Conservation (phyloP, 2,797 vertebrate species). For the Oreochromis mossambicus region DNA sequence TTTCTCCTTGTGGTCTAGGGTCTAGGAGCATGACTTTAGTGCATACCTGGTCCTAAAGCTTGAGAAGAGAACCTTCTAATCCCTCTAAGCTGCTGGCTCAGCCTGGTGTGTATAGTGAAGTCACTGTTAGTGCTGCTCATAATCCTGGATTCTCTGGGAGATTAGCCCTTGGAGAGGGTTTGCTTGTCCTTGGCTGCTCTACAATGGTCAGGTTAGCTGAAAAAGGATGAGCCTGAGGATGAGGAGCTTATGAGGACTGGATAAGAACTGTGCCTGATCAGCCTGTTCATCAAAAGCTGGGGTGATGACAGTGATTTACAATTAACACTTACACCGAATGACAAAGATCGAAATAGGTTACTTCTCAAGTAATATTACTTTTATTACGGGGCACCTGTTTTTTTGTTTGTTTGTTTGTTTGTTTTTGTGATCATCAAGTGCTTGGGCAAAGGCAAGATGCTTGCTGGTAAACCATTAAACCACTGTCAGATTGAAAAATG, state of each 20-base stretch:
- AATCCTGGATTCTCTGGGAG: conserved; percentile 58
- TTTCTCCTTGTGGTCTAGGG: neutral
- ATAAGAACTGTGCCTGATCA: conserved; percentile 11
- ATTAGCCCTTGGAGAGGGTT: conserved; percentile 38
- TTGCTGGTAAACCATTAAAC: neutral
- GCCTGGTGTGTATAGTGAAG: conserved; percentile 42
- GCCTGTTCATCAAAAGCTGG: conserved; percentile 19
- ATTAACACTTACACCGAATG: neutral
- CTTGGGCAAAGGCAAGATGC: neutral
- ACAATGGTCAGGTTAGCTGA: conserved; percentile 44
- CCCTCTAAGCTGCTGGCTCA: conserved; percentile 33
- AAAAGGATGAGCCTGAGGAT: conserved; percentile 46
- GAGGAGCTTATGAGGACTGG: conserved; percentile 23
- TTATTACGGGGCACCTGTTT: neutral
- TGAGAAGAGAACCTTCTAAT: conserved; percentile 17
- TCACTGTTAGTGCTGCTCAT: conserved; percentile 46
- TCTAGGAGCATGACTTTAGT: neutral
- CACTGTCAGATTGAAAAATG: neutral
- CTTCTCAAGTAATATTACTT: neutral
- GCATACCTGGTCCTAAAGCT: conserved; percentile 6
- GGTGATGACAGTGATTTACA: neutral
- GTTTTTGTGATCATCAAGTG: neutral
- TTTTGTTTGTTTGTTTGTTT: neutral
- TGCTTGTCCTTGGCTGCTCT: conserved; percentile 29
- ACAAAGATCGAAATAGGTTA: neutral